These are phyloP conservation scores for Samia ricini DNA, from an alignment of 1,140 invertebrate species.

Conservation along the genomic window DNA sequence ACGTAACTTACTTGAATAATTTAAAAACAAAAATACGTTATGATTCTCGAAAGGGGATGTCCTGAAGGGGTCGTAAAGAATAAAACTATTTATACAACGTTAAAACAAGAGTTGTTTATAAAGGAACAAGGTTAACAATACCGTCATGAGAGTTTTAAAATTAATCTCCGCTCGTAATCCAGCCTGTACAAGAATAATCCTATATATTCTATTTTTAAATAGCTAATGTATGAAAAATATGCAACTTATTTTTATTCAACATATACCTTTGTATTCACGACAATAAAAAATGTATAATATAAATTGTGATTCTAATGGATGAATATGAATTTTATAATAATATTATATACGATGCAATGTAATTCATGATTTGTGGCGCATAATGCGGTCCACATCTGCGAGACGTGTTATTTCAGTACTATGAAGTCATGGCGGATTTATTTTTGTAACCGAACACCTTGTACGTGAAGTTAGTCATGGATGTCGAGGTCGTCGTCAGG, in stretches of 20 bases:
- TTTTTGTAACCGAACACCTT: slow-evolving; percentile 63
- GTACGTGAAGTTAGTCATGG: slow-evolving; percentile 60
- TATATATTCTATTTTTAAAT: slow-evolving; percentile 29
- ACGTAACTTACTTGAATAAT: too few relatives aligned
- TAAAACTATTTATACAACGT: slow-evolving; percentile 19
- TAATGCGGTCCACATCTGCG: slow-evolving; percentile 39
- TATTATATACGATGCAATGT: neutral
- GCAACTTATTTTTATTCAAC: neutral
- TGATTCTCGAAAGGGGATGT: too few relatives aligned
- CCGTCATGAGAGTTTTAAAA: slow-evolving; percentile 69
- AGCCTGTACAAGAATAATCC: slow-evolving; percentile 46
- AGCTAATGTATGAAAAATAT: slow-evolving; percentile 5
- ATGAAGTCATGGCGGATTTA: slow-evolving; percentile 64
- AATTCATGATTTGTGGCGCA: slow-evolving; percentile 14
- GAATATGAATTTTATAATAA: slow-evolving; percentile 19
- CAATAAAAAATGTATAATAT: neutral
- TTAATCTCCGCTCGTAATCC: slow-evolving; percentile 50
- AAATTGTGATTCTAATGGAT: slow-evolving; percentile 5
- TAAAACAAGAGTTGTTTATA: slow-evolving; percentile 50
- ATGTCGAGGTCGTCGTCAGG: slow-evolving; percentile 54
- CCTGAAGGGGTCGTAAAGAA: slow-evolving; percentile 14
- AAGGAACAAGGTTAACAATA: slow-evolving; percentile 64
- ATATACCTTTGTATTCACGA: neutral
- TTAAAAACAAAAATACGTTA: too few relatives aligned
- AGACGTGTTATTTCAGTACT: slow-evolving; percentile 62